Percentiles rank a stretch among this genome's conserved stretches.
These are phyloP conservation scores for Drosophila ananassae DNA, from an alignment of 1,140 invertebrate species.

Conservation along the genomic window DNA sequence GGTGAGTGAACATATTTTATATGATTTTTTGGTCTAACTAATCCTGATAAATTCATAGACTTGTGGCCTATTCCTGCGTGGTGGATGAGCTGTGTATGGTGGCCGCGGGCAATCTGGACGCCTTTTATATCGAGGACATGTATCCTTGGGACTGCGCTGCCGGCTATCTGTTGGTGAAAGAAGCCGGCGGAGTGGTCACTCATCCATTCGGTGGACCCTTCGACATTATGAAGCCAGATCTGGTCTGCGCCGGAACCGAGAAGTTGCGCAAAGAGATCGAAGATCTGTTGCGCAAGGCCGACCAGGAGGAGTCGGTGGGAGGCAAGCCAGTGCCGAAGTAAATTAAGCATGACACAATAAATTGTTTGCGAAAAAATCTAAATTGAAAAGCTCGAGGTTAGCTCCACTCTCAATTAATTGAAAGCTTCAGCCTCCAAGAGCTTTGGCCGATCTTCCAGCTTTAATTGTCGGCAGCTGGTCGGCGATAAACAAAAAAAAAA, in stretches of 20 bases:
- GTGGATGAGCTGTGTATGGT: conserved; percentile 88
- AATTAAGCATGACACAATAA: conserved; percentile 44
- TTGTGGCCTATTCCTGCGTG: conserved; percentile 73
- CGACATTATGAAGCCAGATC: conserved; percentile 87
- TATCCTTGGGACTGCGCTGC: conserved; percentile 90
- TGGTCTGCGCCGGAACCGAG: conserved; percentile 87
- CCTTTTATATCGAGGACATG: conserved; percentile 89
- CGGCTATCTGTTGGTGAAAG: conserved; percentile 88
- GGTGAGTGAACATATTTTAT: conserved; percentile 39
- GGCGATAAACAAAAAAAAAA: conserved; percentile 3
- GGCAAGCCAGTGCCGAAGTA: conserved; percentile 50
- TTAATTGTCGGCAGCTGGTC: conserved; percentile 17
- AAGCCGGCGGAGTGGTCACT: conserved; percentile 88
- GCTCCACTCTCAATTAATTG: conserved; percentile 11
- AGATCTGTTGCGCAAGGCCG: conserved; percentile 68
- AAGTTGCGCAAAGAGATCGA: conserved; percentile 72
- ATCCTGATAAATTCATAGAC: conserved; percentile 24
- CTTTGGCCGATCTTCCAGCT: conserved; percentile 14
- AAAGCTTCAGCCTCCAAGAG: conserved; percentile 2
- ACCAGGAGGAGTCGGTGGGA: conserved; percentile 66
- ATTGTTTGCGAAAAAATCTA: conserved; percentile 23
- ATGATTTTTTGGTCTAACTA: background rate
- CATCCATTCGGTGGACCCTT: conserved; percentile 86
- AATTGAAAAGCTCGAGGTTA: conserved; percentile 36
- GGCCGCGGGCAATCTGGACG: conserved; percentile 89